Evolutionary conservation across 2,113 vertebrate species (phyloP).

Genomic region (Antechinus stuartii): DNA sequence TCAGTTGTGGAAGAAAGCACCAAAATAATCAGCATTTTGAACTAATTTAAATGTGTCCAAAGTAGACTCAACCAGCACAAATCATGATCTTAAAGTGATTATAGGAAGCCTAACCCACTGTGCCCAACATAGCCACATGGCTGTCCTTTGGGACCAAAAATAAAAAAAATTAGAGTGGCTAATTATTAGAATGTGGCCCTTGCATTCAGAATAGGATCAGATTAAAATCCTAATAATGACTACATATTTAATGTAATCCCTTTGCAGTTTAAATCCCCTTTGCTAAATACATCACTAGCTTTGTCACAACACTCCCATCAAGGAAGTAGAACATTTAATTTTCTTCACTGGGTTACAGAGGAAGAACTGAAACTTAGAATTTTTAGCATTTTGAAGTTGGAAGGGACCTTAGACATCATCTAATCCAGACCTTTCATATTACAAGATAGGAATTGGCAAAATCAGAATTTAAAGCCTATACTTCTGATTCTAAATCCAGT

Average conservation of each 20-base stretch:
- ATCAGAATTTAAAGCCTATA: neutral
- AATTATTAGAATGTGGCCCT: neutral
- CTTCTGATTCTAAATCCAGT: neutral
- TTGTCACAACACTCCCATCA: neutral
- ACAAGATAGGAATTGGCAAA: neutral
- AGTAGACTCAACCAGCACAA: neutral
- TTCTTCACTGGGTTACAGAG: neutral
- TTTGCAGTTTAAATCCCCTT: neutral
- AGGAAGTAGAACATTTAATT: neutral
- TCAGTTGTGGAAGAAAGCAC: neutral
- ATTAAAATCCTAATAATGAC: constrained; percentile 2
- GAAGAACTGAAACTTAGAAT: neutral
- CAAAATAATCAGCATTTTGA: neutral
- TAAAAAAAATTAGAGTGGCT: neutral
- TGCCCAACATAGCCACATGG: neutral
- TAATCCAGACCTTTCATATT: neutral
- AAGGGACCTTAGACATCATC: neutral
- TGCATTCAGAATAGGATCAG: constrained; percentile 18
- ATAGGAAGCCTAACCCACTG: neutral
- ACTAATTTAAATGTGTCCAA: neutral
- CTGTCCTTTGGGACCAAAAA: neutral
- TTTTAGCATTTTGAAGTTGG: constrained; percentile 1
- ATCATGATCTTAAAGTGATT: neutral
- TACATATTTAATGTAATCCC: neutral
- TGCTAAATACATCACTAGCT: neutral